Conservation (phyloP, 2,888 invertebrate genomes). For the Temnothorax ravouxi region DNA sequence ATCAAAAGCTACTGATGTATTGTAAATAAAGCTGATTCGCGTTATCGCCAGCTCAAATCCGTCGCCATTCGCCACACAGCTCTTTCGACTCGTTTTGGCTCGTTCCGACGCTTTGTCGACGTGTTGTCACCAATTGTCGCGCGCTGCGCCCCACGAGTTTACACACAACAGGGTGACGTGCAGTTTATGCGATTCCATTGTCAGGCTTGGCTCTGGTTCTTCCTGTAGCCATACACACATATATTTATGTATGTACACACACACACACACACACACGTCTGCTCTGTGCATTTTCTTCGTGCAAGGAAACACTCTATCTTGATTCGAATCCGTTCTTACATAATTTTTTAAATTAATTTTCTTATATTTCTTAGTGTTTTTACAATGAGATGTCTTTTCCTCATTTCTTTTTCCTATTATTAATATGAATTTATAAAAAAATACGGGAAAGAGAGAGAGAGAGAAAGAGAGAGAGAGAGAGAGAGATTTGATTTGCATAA, state of each 20-base stretch:
- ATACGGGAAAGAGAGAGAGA: too few species aligned
- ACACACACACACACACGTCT: too few species aligned
- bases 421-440: too few species aligned
- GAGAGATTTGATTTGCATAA: too few species aligned
- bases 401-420: too few species aligned
- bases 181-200: constrained; percentile 84
- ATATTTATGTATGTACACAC: not conserved
- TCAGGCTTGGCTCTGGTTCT: constrained; percentile 64
- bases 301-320: constrained; percentile 1
- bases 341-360: not conserved
- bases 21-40: constrained; percentile 17
- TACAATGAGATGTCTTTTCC: too few species aligned
- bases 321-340: constrained; percentile 1
- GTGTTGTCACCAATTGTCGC: constrained; percentile 84
- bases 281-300: not conserved
- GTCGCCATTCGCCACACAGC: constrained; percentile 52
- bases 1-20: not conserved
- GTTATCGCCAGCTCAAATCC: constrained; percentile 43
- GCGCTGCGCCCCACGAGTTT: constrained; percentile 83
- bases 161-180: constrained; percentile 84
- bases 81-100: constrained; percentile 74
- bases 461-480: too few species aligned
- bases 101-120: constrained; percentile 79
- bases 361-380: too few species aligned
- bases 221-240: constrained; percentile 32